Evolutionary conservation across 92 coral and sea anemone species (phyloP).

Genomic region (Siderastrea siderea): DNA sequence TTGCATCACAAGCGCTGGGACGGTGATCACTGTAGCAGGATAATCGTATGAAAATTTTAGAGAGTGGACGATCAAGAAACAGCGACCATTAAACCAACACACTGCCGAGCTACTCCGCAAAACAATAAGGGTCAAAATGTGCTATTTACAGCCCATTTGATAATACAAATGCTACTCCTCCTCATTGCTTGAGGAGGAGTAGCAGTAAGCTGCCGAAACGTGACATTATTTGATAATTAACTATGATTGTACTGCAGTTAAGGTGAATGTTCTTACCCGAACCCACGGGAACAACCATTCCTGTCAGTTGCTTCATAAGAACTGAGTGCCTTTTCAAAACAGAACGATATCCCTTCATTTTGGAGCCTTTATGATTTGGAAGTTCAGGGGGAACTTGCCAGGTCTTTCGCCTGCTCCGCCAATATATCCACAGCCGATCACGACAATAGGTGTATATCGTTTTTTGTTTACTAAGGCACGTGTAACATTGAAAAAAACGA

Average conservation of each 20-base stretch:
- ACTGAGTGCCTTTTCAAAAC: constrained; percentile 7
- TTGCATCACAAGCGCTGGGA: not conserved
- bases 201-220: not conserved
- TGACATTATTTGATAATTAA: not conserved
- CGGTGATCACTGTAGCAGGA: not conserved
- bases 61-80: not conserved
- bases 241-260: not conserved
- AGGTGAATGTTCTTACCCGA: constrained; percentile 9
- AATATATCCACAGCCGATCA: constrained; percentile 28
- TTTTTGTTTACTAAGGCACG: not conserved
- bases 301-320: constrained; percentile 6
- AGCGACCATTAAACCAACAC: not conserved
- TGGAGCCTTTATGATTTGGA: constrained; percentile 7
- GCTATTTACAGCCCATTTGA: not conserved
- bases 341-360: constrained; percentile 22
- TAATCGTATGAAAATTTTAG: not conserved
- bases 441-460: constrained; percentile 12
- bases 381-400: constrained; percentile 30
- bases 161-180: too few relatives aligned
- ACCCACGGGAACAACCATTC: not conserved
- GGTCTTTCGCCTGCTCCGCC: constrained; percentile 20
- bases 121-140: not conserved
- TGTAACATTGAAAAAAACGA: constrained; percentile 34
- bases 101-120: too few relatives aligned
- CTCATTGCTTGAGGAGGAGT: not conserved